Evolutionary conservation across 2,113 vertebrate species (phyloP).

Genomic region (Crotalus viridis): DNA sequence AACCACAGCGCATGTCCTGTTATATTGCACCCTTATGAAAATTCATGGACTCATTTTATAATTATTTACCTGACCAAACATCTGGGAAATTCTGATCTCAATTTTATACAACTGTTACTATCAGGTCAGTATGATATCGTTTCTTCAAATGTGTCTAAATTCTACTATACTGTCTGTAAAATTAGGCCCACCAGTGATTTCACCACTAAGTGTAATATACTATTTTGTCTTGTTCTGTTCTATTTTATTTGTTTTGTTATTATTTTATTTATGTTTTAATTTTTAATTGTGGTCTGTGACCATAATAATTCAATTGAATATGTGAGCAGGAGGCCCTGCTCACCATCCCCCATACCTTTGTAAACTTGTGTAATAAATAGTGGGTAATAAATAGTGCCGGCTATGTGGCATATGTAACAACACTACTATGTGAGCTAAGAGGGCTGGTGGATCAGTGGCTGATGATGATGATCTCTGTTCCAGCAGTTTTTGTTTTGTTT

Average conservation of each 20-base stretch:
- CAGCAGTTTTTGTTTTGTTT: background rate
- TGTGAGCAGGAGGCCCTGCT: background rate
- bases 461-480: background rate
- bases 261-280: background rate
- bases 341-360: background rate
- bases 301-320: background rate
- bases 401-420: background rate
- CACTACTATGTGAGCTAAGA: background rate
- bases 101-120: too few relatives aligned
- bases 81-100: too few relatives aligned
- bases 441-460: background rate
- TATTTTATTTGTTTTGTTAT: background rate
- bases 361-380: background rate
- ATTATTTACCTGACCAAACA: too few relatives aligned
- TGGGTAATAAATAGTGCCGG: background rate
- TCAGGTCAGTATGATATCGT: too few relatives aligned
- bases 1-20: too few relatives aligned
- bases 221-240: background rate
- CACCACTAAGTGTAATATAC: background rate
- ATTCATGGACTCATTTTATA: too few relatives aligned
- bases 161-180: background rate
- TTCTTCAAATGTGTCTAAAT: too few relatives aligned
- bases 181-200: background rate
- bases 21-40: too few relatives aligned
- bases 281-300: background rate